Base-by-base conservation (phyloP, 2,888 invertebrate genomes). In the Acanthosepion lycidas region DNA sequence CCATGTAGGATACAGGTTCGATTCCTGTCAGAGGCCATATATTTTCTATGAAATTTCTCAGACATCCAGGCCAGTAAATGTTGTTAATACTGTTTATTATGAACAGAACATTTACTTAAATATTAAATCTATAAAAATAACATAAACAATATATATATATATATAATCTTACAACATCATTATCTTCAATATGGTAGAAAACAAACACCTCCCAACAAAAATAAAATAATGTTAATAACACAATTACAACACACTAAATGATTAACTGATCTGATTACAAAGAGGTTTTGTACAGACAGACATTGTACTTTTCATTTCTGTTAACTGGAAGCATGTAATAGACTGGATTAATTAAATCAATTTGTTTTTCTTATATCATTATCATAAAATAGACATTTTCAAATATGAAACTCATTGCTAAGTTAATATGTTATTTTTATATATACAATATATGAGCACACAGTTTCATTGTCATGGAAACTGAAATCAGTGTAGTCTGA, bases 181-280 rank as follows among this genome's bases (percentile, higher is more conserved):
- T 64, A 64, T 64, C 78, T 78, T 78, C n/a, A 78, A 78, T n/a
- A 78, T n/a, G 0, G 15, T 12, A n/a, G n/a, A n/a, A 78, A 78
- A 78, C 78, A 78, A n/a, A 78, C 28, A 28, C n/a, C 0, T 42
- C 42, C 42, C 42, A 42, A 42, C 42, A 23, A 26, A 64, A 26
- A 51, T 6, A 26, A 64, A n/a, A n/a, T 15, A 78, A 78, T n/a
- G n/a, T n/a, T 18, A 78, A 78, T 78, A 78, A 15, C n/a, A 78
- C 78, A n/a, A 78, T 78, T n/a, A n/a, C n/a, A 78, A 33, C n/a
- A 33, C n/a, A 78, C 15, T 15, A 78, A n/a, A 12, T n/a, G 78
- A n/a, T 78, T n/a, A n/a, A n/a, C n/a, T 78, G 78, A 78, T 78
- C n/a, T 78, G 78, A 78, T 78, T 78, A 78, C n/a, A 15, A n/a